A percentile compares a stretch with the other conserved stretches of the same genome.
Conservation (phyloP, 2,113 vertebrate genomes). For the Bombycilla garrulus region DNA sequence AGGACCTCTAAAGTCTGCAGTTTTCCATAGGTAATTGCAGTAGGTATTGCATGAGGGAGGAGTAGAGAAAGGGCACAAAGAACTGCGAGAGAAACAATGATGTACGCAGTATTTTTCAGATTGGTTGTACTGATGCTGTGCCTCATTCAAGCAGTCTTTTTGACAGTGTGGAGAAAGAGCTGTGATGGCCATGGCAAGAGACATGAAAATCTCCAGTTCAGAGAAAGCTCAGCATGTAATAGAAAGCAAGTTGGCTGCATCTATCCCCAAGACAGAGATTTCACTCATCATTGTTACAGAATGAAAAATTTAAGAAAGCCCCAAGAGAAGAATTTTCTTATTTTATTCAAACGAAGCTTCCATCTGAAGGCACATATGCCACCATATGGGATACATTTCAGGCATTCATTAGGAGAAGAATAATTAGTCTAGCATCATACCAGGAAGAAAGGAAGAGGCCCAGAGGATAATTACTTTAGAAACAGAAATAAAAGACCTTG, state of each 20-base stretch:
- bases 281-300: constrained; percentile 73
- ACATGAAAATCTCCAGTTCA: background rate
- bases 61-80: background rate
- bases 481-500: constrained; percentile 77
- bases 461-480: constrained; percentile 79
- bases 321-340: constrained; percentile 74
- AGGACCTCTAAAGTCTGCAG: background rate
- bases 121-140: background rate
- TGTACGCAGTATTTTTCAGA: background rate
- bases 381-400: constrained; percentile 81
- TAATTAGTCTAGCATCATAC: constrained; percentile 76
- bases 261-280: constrained; percentile 62
- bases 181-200: background rate
- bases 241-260: constrained; percentile 33
- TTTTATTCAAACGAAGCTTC: constrained; percentile 76
- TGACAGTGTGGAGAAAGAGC: background rate
- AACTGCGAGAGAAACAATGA: background rate
- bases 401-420: constrained; percentile 80
- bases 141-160: background rate
- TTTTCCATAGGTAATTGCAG: background rate
- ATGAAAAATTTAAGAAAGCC: constrained; percentile 72
- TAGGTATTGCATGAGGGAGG: background rate
- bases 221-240: background rate
- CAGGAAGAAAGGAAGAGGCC: constrained; percentile 73
- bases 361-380: constrained; percentile 75